Evolutionary conservation across 1,140 invertebrate species (phyloP), one percentile per base, ranked within the genome.

Genomic region (Eumaeus atala): DNA sequence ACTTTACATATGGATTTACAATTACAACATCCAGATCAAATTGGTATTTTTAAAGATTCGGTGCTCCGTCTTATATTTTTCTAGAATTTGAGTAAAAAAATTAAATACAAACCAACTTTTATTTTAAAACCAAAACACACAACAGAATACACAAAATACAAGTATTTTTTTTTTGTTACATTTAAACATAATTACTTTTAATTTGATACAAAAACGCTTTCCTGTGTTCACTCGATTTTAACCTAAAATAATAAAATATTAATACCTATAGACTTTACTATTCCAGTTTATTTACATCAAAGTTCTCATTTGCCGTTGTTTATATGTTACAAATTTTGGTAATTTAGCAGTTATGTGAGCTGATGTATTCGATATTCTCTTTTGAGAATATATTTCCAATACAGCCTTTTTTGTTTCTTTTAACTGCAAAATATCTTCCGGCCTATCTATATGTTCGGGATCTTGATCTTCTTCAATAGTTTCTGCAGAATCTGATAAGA

Each of bases 341-440:
- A 84, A 53, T 36, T 73, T 75, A 4, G 71, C 62, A 6, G 58
- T 62, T 18, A 63, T 60, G 6, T 73, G 74, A 4, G 70, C 62
- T 6, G 58, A 61, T 18, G 64, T 60, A 7, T 69, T 50, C 0
- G 66, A 58, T 4, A 62, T 7, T 18, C 57, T 70, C 48, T 66
- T 75, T 48, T 82, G 68, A 0, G 72, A 62, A 48, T 84, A 82
- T 18, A 84, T 80, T 40, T 78, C 66, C 34, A 84, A 69, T 44
- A 84, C 80, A 1, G 80, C 80, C 56, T 71, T 82, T 38, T 84
- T 84, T 1, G 68, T 70, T 66, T 77, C 77, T 33, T 72, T 67
- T n/a, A 70, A 66, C 54, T 84, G 78, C 42, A 84, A 59, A 47
- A 80, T 61, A 48, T 82, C 67, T 33, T 57, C 42, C 9, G 58